phyloP scores from a whole-genome alignment of 2,113 vertebrate species.

The Myrmophylax atrothorax region DNA sequence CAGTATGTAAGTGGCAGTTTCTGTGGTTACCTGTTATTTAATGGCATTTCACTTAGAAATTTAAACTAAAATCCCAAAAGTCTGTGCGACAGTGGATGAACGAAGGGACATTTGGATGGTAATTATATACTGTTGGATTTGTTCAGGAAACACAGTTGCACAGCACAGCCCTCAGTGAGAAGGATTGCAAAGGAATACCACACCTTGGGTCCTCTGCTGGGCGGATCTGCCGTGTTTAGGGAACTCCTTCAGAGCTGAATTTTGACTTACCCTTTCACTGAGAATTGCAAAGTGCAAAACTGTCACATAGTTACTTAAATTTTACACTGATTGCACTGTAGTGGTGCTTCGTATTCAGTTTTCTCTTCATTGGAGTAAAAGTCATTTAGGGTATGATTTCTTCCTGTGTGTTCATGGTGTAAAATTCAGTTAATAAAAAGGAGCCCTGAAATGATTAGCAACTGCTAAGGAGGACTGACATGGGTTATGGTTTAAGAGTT shows the following conservation, averaged over 20 bases:
- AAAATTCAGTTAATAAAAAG: neutral
- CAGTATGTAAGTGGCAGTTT: rapidly evolving
- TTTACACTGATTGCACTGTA: neutral
- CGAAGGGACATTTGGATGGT: neutral
- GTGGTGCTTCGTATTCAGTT: neutral
- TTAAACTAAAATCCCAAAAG: neutral
- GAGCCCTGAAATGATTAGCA: neutral
- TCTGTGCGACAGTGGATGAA: neutral
- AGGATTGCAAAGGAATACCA: neutral
- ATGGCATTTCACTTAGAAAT: neutral
- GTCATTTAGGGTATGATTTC: neutral
- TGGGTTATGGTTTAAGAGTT: slow-evolving; percentile 15
- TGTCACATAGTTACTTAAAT: rapidly evolving
- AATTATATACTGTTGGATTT: neutral
- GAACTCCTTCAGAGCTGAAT: neutral
- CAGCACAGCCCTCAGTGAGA: no score
- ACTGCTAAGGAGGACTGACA: neutral
- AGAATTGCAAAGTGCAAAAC: neutral
- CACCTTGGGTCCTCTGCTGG: neutral
- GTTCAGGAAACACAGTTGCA: neutral
- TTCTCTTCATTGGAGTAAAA: neutral
- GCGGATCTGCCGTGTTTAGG: neutral
- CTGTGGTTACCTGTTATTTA: neutral
- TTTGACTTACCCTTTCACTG: neutral
- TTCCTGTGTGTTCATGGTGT: neutral